These are phyloP conservation scores for Plagodis dolabraria DNA, from an alignment of 2,888 invertebrate genomes.

Conservation along the genomic window DNA sequence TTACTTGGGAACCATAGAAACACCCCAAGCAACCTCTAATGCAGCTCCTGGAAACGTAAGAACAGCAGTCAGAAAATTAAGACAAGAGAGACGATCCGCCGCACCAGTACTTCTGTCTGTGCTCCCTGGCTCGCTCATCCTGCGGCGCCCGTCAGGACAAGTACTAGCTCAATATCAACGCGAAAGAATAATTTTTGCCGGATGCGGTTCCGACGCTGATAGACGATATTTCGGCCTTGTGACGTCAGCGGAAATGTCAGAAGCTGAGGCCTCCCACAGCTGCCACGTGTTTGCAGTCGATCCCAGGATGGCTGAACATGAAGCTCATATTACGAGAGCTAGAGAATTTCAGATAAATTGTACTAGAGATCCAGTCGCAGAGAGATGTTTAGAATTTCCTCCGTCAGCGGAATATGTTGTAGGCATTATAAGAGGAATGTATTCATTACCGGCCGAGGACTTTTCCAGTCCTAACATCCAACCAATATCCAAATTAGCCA, in stretches of 20 bases:
- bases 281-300: constrained; percentile 98
- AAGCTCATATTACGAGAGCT: constrained; percentile 91
- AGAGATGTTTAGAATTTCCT: constrained; percentile 95
- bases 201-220: constrained; percentile 95
- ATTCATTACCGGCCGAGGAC: constrained; percentile 84
- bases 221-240: constrained; percentile 96
- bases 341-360: constrained; percentile 94
- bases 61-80: constrained; percentile 94
- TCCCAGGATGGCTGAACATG: constrained; percentile 93
- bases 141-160: constrained; percentile 91
- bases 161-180: constrained; percentile 94
- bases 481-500: constrained; percentile 73
- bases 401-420: constrained; percentile 92
- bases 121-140: constrained; percentile 90
- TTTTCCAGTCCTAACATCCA: constrained; percentile 69
- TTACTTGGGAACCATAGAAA: constrained; percentile 97
- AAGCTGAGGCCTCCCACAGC: constrained; percentile 88
- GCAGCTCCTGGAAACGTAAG: constrained; percentile 92
- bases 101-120: constrained; percentile 94
- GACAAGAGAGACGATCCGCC: constrained; percentile 94
- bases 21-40: constrained; percentile 92
- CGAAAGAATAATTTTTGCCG: constrained; percentile 94
- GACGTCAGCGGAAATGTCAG: constrained; percentile 89
- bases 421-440: constrained; percentile 89
- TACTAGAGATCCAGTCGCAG: constrained; percentile 90